These are phyloP conservation scores for Triops longicaudatus DNA, from an alignment of 1,140 invertebrate genomes.

Conservation along the genomic window DNA sequence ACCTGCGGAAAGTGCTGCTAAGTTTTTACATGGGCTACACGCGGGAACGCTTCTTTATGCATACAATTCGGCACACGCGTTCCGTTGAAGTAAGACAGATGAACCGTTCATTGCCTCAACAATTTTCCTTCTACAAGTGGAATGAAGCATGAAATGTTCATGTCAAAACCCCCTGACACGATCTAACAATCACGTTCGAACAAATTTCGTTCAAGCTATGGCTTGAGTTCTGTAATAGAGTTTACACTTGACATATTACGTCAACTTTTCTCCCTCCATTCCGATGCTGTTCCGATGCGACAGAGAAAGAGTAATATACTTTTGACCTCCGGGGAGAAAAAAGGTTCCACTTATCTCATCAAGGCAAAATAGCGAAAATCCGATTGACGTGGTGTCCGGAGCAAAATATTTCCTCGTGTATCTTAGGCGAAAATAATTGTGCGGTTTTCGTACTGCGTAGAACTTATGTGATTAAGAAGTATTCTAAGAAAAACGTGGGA, in stretches of 20 bases:
- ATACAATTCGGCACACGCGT: no score
- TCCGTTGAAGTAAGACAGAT: no score
- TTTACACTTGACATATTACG: not conserved
- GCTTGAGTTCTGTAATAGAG: not conserved
- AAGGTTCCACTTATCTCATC: no score
- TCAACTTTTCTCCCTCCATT: not conserved
- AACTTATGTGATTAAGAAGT: not conserved
- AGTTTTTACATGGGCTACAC: not conserved
- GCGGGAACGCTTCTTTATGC: no score
- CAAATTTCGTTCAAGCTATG: not conserved
- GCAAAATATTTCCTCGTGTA: no score
- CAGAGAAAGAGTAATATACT: not conserved
- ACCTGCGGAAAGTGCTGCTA: not conserved
- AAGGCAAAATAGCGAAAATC: no score
- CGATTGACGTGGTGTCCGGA: no score
- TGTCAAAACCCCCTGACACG: not conserved
- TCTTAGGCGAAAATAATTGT: not conserved
- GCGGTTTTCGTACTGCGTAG: not conserved
- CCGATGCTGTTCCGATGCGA: not conserved
- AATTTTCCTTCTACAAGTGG: not conserved
- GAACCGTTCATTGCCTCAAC: not conserved
- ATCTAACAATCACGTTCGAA: not conserved
- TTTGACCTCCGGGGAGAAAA: not conserved
- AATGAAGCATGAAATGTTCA: not conserved
- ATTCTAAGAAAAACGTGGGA: not conserved